A percentile compares a stretch with the other conserved stretches of the same genome.
Evolutionary conservation across 2,797 vertebrate species (phyloP).

Genomic region (Poeciliopsis gracilis): DNA sequence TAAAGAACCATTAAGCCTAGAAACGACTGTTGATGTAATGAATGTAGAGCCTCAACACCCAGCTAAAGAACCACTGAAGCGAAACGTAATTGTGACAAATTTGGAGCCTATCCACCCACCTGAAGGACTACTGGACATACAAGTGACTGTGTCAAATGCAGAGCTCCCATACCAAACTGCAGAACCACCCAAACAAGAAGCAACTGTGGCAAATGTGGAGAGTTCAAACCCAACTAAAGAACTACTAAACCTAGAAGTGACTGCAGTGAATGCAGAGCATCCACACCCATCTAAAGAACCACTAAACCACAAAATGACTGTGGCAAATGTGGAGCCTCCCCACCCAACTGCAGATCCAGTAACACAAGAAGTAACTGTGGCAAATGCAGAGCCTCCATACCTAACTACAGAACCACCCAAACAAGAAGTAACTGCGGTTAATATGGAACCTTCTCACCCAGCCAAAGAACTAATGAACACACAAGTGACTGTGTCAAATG

Average conservation of each 20-base stretch:
- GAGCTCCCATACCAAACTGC: not conserved
- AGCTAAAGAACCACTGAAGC: not conserved
- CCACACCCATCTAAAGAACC: not conserved
- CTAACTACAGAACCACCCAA: constrained; percentile 52
- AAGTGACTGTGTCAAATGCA: not conserved
- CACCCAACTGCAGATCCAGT: not conserved
- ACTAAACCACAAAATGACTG: not conserved
- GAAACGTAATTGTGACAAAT: not conserved
- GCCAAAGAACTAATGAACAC: not conserved
- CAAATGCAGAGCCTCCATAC: not conserved
- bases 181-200: not conserved
- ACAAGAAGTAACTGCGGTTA: not conserved
- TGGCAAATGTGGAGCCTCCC: not conserved
- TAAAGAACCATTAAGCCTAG: not conserved
- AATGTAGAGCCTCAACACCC: not conserved
- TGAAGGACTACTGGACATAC: constrained; percentile 42
- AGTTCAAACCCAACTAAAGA: not conserved
- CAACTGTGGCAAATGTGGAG: not conserved
- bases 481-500: not conserved
- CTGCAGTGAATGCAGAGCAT: not conserved
- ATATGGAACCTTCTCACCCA: not conserved
- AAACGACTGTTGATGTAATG: not conserved
- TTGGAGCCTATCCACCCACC: not conserved
- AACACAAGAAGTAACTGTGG: not conserved
- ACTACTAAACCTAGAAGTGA: not conserved